Base-by-base conservation (phyloP, 1,140 invertebrate species). In the Bombus vancouverensis region DNA sequence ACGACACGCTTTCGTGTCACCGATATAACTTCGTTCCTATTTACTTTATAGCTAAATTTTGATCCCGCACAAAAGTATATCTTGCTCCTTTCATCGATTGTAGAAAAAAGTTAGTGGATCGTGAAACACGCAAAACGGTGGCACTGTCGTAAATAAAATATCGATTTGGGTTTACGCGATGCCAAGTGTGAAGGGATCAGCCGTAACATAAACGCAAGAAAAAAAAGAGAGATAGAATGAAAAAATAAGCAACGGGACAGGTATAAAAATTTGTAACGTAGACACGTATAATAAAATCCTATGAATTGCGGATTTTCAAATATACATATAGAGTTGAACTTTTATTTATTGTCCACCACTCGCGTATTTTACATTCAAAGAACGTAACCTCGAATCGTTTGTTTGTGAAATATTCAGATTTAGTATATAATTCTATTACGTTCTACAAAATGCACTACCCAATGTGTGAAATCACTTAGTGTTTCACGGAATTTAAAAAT, bases 111-210 rank as follows among this genome's bases (percentile, higher is more conserved):
- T 42, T 22, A 32, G 28, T 47, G 22, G 81, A 15, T 37, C 75
- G 28, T 44, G n/a, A 66, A 53, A 42, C n/a, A 25, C 37, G n/a
- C 25, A 57, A 77, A 77, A 59, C 3, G 10, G n/a, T 25, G 53
- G 18, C 44, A 68, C 5, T 32, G 42, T 76, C 62, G 37, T 77
- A 66, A 77, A 66, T 77, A 68, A 76, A 83, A 76, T 83, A 83
- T 83, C 34, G 62, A 77, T 77, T 68, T 15, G 25, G 12, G 44
- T 70, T 57, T 39, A 37, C 44, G 34, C 34, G 34, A 47, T 25
- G 53, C 5, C 1, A 0, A 37, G 32, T 10, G 72, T 28, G n/a
- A 57, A 42, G 18, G 22, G 66, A 77, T 78, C 28, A 4, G 25
- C 4, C 65, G 34, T 42, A 25, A 53, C 74, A 22, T 25, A 39